Evolutionary conservation across 2,797 vertebrate species (phyloP), one percentile per base, ranked within the genome.

Genomic region (Clarias pachynema): DNA sequence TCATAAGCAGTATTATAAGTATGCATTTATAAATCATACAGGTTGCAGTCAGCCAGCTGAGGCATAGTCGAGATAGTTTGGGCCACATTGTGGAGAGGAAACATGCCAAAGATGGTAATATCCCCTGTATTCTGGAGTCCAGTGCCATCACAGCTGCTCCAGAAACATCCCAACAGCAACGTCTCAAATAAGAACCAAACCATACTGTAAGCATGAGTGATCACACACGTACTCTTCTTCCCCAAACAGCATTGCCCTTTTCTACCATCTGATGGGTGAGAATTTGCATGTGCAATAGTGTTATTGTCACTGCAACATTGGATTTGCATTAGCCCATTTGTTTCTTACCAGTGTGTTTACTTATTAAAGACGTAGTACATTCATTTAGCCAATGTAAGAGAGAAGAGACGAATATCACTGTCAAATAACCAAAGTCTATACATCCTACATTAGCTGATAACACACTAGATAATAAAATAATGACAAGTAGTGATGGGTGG

Each of bases 21-120:
- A 57, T 65, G 66, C 16, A 85, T 20, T 14, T 29, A 66, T 53
- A 56, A 69, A n/a, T 92, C 94, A 93, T 89, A 96, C 95, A 74
- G 24, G 79, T 90, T 88, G 78, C 95, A 96, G 62, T 89, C 89
- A 81, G 20, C 69, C 88, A 95, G 59, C 74, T 89, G 91, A 69
- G 95, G 95, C 18, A 90, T 59, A 74, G 40, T n/a, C 31, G 24
- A 18, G 26, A n/a, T 81, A 14, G 18, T 22, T 24, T 5, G 1
- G 0, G 84, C 31, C 9, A 85, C 74, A 79, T 93, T 84, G 87
- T 96, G 95, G 31, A 97, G 93, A 49, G 94, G 92, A 83, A 97
- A 97, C 79, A 97, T 90, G 2, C 96, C 96, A 20, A 95, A 91
- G 0, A 97, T 91, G 83, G 93, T 88, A 84, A 94, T 95, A 88